These are phyloP conservation scores for Aspidiotus destructor DNA, from an alignment of 2,888 invertebrate species.

Conservation along the genomic window DNA sequence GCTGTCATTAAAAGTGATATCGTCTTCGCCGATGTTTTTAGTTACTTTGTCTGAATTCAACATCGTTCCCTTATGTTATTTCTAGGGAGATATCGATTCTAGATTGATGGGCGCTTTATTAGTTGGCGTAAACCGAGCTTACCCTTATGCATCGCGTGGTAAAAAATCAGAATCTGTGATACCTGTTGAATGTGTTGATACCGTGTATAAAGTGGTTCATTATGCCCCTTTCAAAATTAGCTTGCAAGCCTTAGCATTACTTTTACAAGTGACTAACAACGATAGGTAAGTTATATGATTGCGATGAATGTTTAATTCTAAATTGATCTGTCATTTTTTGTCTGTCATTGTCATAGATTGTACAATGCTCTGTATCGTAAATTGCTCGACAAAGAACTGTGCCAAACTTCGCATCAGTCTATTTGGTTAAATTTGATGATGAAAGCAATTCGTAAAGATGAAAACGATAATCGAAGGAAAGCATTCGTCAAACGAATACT, in stretches of 20 bases:
- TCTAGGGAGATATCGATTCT: conserved; percentile 63
- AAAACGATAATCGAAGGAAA: conserved; percentile 57
- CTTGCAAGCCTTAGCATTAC: conserved; percentile 51
- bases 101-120: conserved; percentile 75
- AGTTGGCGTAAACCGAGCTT: conserved; percentile 72
- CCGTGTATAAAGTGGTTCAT: conserved; percentile 72
- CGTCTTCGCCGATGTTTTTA: neutral
- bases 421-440: conserved; percentile 78
- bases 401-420: conserved; percentile 58
- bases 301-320: neutral
- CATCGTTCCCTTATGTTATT: conserved; percentile 30
- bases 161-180: conserved; percentile 45
- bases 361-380: conserved; percentile 85
- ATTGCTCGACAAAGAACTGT: conserved; percentile 63
- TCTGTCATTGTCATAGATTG: conserved; percentile 48
- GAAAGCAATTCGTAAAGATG: conserved; percentile 73
- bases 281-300: conserved; percentile 47
- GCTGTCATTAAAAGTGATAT: neutral
- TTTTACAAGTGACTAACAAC: conserved; percentile 54
- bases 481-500: conserved; percentile 79
- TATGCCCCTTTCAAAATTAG: conserved; percentile 61
- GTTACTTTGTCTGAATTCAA: neutral
- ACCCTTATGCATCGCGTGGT: conserved; percentile 56
- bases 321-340: neutral
- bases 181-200: conserved; percentile 55